phyloP scores from a whole-genome alignment of 2,888 invertebrate genomes.

The Tiphia femorata region DNA sequence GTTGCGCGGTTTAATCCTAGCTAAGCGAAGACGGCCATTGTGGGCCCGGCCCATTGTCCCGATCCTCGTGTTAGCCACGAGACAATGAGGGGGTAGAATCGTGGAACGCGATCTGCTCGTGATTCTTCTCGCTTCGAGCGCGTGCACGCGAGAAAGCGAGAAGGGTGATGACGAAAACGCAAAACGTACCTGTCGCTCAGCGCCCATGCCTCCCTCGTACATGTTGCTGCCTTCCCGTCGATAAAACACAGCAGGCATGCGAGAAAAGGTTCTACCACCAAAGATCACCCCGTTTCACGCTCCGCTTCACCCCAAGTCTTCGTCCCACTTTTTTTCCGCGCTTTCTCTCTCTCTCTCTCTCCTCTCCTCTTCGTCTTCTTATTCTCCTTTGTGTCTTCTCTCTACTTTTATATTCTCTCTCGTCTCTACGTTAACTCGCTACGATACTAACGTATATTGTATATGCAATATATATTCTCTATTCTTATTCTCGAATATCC shows the following conservation, averaged over 20 bases:
- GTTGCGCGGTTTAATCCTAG: too few species aligned
- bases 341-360: constrained; percentile 6
- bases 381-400: constrained; percentile 7
- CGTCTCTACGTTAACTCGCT: too few species aligned
- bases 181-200: constrained; percentile 63
- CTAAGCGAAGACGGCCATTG: too few species aligned
- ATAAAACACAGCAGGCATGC: constrained; percentile 44
- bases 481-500: too few species aligned
- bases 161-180: constrained; percentile 13
- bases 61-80: too few species aligned
- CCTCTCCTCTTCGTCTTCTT: constrained; percentile 4
- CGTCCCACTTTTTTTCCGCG: background rate
- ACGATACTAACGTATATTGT: background rate
- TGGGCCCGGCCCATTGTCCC: too few species aligned
- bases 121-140: too few species aligned
- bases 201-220: constrained; percentile 66
- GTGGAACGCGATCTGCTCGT: too few species aligned
- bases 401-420: background rate
- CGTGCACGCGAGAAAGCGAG: background rate
- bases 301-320: background rate
- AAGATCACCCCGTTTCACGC: background rate
- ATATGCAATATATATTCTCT: too few species aligned
- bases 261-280: constrained; percentile 10
- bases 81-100: too few species aligned
- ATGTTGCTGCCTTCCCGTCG: constrained; percentile 51